These are phyloP conservation scores for Dendrocopos noguchii DNA, from an alignment of 2,113 vertebrate genomes.

Conservation along the genomic window DNA sequence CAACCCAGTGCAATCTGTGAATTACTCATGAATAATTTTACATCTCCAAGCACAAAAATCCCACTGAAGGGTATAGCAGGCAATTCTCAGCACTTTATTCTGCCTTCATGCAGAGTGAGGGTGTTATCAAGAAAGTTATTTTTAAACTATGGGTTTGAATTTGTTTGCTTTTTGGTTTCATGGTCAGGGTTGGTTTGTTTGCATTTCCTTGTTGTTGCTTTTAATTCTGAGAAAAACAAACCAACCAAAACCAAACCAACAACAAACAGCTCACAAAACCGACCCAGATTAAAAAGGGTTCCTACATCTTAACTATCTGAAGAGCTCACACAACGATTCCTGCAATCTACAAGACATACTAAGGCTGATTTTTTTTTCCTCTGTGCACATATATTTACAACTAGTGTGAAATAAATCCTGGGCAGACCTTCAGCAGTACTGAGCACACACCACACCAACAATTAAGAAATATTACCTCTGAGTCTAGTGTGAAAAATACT, in stretches of 20 bases:
- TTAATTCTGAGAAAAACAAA: neutral
- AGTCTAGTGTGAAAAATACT: neutral
- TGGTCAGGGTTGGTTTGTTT: neutral
- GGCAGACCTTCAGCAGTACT: neutral
- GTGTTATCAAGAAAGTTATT: neutral
- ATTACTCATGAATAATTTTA: neutral
- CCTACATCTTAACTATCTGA: neutral
- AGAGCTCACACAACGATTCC: neutral
- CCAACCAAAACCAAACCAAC: neutral
- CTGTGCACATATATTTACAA: neutral
- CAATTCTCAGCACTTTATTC: neutral
- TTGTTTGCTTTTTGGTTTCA: neutral
- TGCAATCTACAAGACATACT: neutral
- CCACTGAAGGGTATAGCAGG: neutral
- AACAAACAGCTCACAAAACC: no score
- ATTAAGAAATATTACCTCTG: neutral
- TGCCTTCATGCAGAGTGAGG: neutral
- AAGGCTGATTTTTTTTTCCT: neutral
- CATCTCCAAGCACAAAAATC: neutral
- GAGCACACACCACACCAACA: neutral
- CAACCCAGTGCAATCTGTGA: no score
- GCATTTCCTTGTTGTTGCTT: neutral
- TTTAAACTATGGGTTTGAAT: neutral
- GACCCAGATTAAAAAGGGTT: accelerated
- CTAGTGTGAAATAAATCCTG: neutral